phyloP scores from a whole-genome alignment of 2,888 invertebrate species.

The Horisme vitalbata region DNA sequence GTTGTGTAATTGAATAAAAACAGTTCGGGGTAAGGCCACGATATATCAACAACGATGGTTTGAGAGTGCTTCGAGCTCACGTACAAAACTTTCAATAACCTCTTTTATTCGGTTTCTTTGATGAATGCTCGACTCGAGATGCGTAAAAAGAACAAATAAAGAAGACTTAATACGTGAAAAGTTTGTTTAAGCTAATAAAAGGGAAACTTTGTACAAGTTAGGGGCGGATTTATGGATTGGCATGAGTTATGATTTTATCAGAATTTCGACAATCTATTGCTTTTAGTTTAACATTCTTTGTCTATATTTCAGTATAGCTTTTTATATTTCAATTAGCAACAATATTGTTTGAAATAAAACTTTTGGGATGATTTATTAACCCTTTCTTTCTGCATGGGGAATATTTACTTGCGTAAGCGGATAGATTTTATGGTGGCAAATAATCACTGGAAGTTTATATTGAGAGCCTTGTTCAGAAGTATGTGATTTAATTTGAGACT shows the following conservation, averaged over 20 bases:
- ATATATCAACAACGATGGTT: conserved; percentile 36
- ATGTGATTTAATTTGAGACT: too few relatives aligned
- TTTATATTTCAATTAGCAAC: conserved; percentile 2
- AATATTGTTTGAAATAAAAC: background rate
- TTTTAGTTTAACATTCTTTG: conserved; percentile 1
- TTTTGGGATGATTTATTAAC: background rate
- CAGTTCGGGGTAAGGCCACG: conserved; percentile 33
- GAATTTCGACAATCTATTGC: conserved; percentile 14
- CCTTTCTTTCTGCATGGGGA: background rate
- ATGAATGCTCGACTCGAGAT: conserved; percentile 29
- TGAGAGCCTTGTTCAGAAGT: too few relatives aligned
- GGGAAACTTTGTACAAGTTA: conserved; percentile 22
- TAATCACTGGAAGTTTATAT: too few relatives aligned
- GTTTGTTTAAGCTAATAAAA: conserved; percentile 31
- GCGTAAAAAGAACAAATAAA: conserved; percentile 32
- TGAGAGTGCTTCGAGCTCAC: conserved; percentile 35
- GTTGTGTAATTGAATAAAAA: conserved; percentile 46
- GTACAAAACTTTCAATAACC: conserved; percentile 45
- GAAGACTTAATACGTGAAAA: conserved; percentile 28
- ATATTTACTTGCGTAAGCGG: background rate
- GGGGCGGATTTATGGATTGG: conserved; percentile 18
- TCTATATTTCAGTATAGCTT: background rate
- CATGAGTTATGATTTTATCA: conserved; percentile 19
- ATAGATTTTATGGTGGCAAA: too few relatives aligned
- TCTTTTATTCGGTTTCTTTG: conserved; percentile 37